phyloP scores from a whole-genome alignment of 2,888 invertebrate genomes.

The Leucoptera coffeella region DNA sequence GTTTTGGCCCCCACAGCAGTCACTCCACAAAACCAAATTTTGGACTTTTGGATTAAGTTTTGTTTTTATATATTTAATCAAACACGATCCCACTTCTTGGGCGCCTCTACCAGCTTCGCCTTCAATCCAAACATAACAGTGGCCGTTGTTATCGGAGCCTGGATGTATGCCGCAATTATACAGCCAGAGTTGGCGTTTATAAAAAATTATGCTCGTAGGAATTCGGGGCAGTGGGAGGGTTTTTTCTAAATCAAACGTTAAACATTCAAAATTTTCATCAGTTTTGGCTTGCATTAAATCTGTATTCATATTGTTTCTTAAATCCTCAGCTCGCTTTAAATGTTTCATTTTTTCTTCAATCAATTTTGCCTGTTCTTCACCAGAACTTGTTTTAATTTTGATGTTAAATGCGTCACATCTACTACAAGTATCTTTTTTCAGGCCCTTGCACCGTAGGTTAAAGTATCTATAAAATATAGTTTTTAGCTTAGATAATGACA shows the following conservation, averaged over 20 bases:
- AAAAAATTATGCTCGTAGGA: constrained; percentile 5
- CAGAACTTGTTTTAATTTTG: constrained; percentile 4
- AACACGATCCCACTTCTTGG: constrained; percentile 7
- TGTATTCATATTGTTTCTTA: not conserved
- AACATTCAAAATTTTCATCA: not conserved
- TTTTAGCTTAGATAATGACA: constrained; percentile 2
- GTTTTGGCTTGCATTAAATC: constrained; percentile 3
- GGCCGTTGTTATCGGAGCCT: constrained; percentile 4
- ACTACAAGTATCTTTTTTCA: constrained; percentile 3
- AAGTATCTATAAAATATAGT: constrained; percentile 4
- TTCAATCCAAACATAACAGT: constrained; percentile 7
- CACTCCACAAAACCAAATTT: constrained; percentile 5
- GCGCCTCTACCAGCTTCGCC: constrained; percentile 7
- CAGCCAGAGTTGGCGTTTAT: constrained; percentile 7
- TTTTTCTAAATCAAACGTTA: constrained; percentile 7
- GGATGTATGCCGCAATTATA: constrained; percentile 6
- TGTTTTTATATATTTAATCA: constrained; percentile 4
- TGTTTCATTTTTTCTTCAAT: constrained; percentile 3
- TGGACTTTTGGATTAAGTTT: constrained; percentile 1
- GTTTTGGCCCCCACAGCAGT: constrained; percentile 8
- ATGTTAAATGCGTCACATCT: constrained; percentile 2
- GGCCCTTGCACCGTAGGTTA: constrained; percentile 3
- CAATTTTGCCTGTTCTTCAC: constrained; percentile 2
- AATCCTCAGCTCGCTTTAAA: not conserved
- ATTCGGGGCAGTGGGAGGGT: constrained; percentile 5